phyloP scores from a whole-genome alignment of 1,140 invertebrate genomes.

The Tribolium castaneum region DNA sequence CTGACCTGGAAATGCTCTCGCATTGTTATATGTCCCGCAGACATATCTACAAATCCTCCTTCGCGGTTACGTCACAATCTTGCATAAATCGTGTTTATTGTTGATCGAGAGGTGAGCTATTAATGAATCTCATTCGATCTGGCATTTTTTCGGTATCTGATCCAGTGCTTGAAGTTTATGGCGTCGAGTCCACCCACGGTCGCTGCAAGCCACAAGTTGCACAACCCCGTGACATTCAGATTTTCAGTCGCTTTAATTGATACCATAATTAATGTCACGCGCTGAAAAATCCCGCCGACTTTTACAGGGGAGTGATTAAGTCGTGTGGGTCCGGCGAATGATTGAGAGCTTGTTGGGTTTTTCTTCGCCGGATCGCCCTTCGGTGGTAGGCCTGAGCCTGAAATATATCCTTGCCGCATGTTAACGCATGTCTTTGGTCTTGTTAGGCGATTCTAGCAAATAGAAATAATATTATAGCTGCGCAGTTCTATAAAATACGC shows the following conservation, averaged over 20 bases:
- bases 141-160: conserved; percentile 11
- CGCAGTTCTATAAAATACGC: conserved; percentile 42
- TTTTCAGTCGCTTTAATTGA: conserved; percentile 42
- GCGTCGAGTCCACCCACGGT: conserved; percentile 38
- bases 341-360: not conserved
- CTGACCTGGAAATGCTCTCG: not conserved
- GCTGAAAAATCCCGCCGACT: not conserved
- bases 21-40: not conserved
- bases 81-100: conserved; percentile 8
- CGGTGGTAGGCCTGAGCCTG: conserved; percentile 15
- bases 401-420: conserved; percentile 23
- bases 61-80: not conserved
- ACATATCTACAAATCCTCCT: not conserved
- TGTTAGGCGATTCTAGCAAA: conserved; percentile 39
- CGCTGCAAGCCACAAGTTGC: conserved; percentile 31
- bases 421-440: conserved; percentile 39
- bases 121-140: conserved; percentile 5
- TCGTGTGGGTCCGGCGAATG: not conserved
- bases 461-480: conserved; percentile 40
- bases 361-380: not conserved
- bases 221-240: conserved; percentile 46
- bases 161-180: conserved; percentile 1
- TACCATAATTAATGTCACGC: conserved; percentile 43
- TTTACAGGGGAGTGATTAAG: not conserved
- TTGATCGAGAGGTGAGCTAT: not conserved